Evolutionary conservation across 2,888 invertebrate species (phyloP), one percentile per base, ranked within the genome.

Genomic region (Parnassius orleans): DNA sequence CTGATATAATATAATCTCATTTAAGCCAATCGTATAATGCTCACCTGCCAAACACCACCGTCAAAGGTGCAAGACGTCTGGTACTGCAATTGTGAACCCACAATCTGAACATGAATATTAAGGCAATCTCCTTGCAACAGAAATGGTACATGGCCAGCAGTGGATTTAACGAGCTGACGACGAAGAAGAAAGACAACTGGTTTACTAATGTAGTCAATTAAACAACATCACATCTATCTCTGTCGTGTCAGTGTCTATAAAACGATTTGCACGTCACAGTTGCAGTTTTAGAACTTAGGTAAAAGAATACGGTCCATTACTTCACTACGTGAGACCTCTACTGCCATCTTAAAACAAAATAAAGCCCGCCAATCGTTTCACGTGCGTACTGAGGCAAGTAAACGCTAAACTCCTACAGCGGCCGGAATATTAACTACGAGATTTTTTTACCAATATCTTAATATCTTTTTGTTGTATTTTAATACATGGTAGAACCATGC

Each of bases 241-340:
- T 19, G 19, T 19, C 19, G 19, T 19, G 19, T 19, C 54, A 60
- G 48, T 55, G 60, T 47, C 60, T 15, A 60, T 60, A 60, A 60
- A 60, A 48, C 54, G 54, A 54, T 54, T 54, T 60, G 54, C 54
- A 55, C 54, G 60, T 60, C 60, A 54, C 54, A 60, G 60, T 42
- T 50, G 48, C 60, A 24, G 48, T 54, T 48, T 14, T 42, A 60
- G 43, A 54, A 54, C 53, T 57, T 47, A 47, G 61, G 61, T 57
- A 42, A 53, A 57, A 53, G 61, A 53, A 61, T 57, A 61, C 57
- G 57, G 53, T 53, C 61, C 61, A 61, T 61, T 61, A 61, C 57
- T 61, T 53, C 57, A 53, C 57, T 61, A 61, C 61, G 61, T 61
- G 61, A 19, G 57, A 53, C 57, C 61, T 42, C 57, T 46, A 48